Conservation (phyloP, 2,888 invertebrate genomes). For the Thereva unica region DNA sequence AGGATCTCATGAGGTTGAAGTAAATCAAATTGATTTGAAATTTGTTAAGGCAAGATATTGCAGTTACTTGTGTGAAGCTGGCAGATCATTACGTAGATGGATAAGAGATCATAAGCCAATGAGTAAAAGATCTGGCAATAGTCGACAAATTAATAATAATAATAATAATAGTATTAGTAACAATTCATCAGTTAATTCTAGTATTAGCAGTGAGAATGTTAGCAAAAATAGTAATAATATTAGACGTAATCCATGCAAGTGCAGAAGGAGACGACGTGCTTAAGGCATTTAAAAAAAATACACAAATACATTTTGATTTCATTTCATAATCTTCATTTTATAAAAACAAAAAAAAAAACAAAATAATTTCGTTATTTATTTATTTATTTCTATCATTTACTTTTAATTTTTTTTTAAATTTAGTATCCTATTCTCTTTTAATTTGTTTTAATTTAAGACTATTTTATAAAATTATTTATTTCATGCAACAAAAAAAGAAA, state of each 20-base stretch:
- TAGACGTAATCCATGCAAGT: constrained; percentile 19
- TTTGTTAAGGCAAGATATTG: constrained; percentile 48
- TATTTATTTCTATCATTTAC: too few species aligned
- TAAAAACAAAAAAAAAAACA: too few species aligned
- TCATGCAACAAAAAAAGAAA: too few species aligned
- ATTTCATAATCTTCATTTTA: background rate
- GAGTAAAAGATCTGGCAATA: background rate
- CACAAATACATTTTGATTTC: background rate
- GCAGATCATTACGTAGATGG: background rate
- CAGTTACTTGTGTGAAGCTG: background rate
- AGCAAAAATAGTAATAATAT: constrained; percentile 9
- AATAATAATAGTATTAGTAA: constrained; percentile 3
- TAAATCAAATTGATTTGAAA: constrained; percentile 46
- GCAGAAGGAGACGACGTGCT: constrained; percentile 9
- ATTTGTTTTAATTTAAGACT: too few species aligned
- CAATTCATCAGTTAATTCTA: background rate
- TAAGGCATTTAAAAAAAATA: constrained; percentile 1
- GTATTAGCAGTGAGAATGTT: constrained; percentile 13
- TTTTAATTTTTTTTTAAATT: too few species aligned
- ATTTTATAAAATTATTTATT: too few species aligned
- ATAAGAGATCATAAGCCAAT: constrained; percentile 5
- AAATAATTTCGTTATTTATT: too few species aligned
- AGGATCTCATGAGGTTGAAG: constrained; percentile 22
- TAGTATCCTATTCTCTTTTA: too few species aligned
- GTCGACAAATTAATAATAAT: background rate